A percentile compares a stretch with the other conserved stretches of the same genome.
Evolutionary conservation across 2,888 invertebrate species (phyloP).

Genomic region (Sepioteuthis lessoniana): DNA sequence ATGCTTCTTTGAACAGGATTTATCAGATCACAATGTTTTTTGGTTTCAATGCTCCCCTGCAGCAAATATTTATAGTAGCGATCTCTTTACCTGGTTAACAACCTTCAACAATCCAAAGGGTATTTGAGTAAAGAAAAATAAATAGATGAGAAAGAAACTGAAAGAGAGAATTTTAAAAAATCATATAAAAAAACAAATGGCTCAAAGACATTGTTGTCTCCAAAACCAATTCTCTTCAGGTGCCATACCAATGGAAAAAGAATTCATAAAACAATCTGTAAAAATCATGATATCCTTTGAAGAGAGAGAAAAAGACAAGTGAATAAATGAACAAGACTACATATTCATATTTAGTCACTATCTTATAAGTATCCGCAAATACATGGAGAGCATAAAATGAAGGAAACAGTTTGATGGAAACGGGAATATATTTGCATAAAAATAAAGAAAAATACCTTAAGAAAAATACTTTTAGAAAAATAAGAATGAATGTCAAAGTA

Average conservation of each 20-base stretch:
- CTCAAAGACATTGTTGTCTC: neutral
- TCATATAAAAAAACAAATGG: neutral
- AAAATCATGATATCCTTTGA: neutral
- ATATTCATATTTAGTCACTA: no score
- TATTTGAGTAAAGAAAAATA: neutral
- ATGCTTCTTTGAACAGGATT: neutral
- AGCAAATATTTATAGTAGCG: neutral
- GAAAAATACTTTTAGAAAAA: no score
- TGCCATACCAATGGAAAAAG: neutral
- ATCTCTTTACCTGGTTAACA: constrained; percentile 21
- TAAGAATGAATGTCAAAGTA: no score
- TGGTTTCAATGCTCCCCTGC: neutral
- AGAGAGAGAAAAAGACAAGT: neutral
- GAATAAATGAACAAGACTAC: neutral
- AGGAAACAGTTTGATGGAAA: no score
- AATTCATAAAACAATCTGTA: neutral
- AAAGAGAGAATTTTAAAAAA: neutral
- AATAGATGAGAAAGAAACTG: neutral
- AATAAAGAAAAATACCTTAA: no score
- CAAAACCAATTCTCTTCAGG: neutral
- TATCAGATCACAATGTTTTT: neutral
- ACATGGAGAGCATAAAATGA: no score
- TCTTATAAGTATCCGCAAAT: no score
- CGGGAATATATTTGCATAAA: no score
- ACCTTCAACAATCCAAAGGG: neutral